These are phyloP conservation scores for Corythoichthys intestinalis DNA, from an alignment of 2,113 vertebrate species.

Conservation along the genomic window DNA sequence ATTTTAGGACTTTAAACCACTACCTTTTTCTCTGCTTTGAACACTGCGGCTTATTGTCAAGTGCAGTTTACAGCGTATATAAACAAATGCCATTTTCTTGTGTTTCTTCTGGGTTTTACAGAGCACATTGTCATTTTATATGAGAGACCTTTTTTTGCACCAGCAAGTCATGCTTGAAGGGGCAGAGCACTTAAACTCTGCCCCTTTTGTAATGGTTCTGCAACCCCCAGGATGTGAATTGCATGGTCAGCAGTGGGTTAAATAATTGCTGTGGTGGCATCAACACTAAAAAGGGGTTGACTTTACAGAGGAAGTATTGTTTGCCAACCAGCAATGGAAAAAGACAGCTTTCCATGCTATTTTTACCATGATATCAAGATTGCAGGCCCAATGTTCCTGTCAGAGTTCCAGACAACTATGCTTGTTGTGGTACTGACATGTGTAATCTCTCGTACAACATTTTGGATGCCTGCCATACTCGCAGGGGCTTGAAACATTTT, in stretches of 20 bases:
- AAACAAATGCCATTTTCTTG: background rate
- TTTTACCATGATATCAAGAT: conserved; percentile 9
- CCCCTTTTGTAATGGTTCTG: background rate
- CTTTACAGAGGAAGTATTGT: conserved; percentile 5
- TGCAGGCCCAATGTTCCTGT: conserved; percentile 1
- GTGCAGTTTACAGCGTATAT: background rate
- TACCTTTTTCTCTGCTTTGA: too few relatives aligned
- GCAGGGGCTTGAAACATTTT: conserved; percentile 6
- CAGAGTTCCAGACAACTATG: conserved; percentile 6
- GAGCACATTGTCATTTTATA: background rate
- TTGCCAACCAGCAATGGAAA: background rate
- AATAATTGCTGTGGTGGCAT: conserved; percentile 5
- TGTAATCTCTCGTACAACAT: conserved; percentile 7
- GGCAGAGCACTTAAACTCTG: background rate
- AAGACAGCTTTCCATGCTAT: background rate
- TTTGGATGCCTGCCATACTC: conserved; percentile 22
- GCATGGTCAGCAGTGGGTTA: conserved; percentile 14
- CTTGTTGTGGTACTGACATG: conserved; percentile 7
- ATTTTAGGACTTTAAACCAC: too few relatives aligned
- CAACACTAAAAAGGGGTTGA: background rate
- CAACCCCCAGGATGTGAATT: conserved; percentile 3
- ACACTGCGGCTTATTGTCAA: too few relatives aligned
- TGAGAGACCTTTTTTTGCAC: background rate
- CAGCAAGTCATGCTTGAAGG: background rate
- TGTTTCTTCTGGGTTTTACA: background rate